A percentile compares a stretch with the other conserved stretches of the same genome.
phyloP scores from a whole-genome alignment of 1,140 invertebrate genomes.

The Ceratina calcarata region DNA sequence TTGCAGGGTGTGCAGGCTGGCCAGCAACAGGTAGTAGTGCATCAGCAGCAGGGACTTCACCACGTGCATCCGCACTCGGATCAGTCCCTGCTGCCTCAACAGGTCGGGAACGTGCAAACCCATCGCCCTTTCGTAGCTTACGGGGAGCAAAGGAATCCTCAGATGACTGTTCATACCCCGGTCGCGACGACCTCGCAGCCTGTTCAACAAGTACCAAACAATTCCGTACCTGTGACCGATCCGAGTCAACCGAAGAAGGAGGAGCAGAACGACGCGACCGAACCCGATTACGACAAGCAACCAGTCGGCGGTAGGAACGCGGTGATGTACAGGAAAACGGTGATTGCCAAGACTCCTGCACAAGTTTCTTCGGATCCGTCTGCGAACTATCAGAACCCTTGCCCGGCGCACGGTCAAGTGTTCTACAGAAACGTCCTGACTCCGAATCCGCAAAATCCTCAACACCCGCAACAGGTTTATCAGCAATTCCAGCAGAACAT shows the following conservation, averaged over 20 bases:
- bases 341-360: background rate
- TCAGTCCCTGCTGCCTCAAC: constrained; percentile 10
- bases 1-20: background rate
- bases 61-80: constrained; percentile 38
- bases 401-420: background rate
- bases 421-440: background rate
- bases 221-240: background rate
- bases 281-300: constrained; percentile 43
- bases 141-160: background rate
- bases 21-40: constrained; percentile 44
- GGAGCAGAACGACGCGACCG: background rate
- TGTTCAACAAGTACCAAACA: background rate
- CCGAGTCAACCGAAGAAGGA: background rate
- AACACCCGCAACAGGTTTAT: constrained; percentile 34
- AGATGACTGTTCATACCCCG: background rate
- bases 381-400: background rate
- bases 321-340: constrained; percentile 11
- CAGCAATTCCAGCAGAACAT: constrained; percentile 43
- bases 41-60: constrained; percentile 13
- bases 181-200: background rate
- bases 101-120: constrained; percentile 17
- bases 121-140: constrained; percentile 61
- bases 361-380: background rate
- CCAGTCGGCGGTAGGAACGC: constrained; percentile 53
- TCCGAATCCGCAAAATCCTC: background rate